A percentile compares a stretch with the other conserved stretches of the same genome.
phyloP scores from a whole-genome alignment of 2,113 vertebrate species.

The Pomatorhinus ruficollis region DNA sequence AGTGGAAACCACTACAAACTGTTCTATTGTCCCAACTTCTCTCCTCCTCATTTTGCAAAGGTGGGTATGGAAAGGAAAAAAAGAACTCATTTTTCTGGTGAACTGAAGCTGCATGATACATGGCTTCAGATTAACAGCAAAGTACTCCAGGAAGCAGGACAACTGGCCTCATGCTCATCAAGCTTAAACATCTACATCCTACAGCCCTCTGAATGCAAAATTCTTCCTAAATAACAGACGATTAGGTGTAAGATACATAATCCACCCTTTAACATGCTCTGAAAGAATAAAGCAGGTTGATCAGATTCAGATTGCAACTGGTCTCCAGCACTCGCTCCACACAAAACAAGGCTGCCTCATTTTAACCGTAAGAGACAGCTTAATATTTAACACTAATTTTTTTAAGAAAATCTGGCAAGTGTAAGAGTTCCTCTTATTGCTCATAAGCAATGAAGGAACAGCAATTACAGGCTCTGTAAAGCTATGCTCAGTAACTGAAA shows the following conservation, averaged over 20 bases:
- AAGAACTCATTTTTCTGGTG: neutral
- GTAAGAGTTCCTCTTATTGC: neutral
- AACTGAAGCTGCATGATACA: neutral
- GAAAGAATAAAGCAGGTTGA: neutral
- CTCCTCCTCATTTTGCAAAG: neutral
- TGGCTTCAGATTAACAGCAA: neutral
- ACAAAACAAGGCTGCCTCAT: neutral
- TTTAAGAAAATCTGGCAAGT: neutral
- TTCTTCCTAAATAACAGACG: neutral
- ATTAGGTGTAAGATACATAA: neutral
- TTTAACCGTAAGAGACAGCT: neutral
- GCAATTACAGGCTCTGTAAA: constrained; percentile 14
- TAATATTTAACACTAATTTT: neutral
- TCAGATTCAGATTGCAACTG: neutral
- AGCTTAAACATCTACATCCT: neutral
- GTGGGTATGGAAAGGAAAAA: neutral
- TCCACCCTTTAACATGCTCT: neutral
- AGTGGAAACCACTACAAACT: neutral
- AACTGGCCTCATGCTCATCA: neutral
- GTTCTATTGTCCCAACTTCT: neutral
- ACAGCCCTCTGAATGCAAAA: neutral
- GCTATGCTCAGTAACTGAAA: neutral
- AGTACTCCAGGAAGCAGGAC: neutral
- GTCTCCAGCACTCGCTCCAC: neutral
- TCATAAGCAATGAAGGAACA: neutral